Conservation (phyloP, 1,140 invertebrate species). For the Papilio polytes region DNA sequence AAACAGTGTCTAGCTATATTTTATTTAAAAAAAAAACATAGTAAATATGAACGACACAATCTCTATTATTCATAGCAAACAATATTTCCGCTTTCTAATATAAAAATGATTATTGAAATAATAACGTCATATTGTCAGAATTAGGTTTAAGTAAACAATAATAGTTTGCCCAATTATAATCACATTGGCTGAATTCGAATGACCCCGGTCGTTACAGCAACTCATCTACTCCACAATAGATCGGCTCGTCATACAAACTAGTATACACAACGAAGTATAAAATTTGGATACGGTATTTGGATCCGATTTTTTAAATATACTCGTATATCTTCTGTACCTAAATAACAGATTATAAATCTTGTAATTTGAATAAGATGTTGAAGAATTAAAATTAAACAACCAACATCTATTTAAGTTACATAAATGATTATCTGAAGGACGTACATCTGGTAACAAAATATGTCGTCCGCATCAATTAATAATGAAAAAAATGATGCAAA, state of each 20-base stretch:
- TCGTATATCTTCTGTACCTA: no score
- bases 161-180: conserved; percentile 65
- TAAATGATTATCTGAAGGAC: no score
- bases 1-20: no score
- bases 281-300: conserved; percentile 40
- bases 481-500: no score
- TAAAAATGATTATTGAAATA: conserved; percentile 34
- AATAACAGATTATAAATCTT: no score
- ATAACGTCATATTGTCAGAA: conserved; percentile 45
- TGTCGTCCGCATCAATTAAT: no score
- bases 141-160: conserved; percentile 55
- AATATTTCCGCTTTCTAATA: conserved; percentile 34
- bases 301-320: no score
- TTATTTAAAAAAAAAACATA: no score
- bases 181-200: conserved; percentile 64
- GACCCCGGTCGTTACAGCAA: conserved; percentile 51
- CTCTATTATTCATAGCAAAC: background rate
- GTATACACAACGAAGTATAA: conserved; percentile 5
- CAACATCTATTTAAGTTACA: no score
- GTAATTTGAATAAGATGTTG: no score
- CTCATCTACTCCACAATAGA: conserved; percentile 49
- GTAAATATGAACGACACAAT: background rate
- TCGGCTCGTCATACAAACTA: conserved; percentile 45
- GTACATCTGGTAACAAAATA: no score
- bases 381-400: no score